Percentiles rank a stretch among this genome's conserved stretches.
These are phyloP conservation scores for Oncorhynchus keta DNA, from an alignment of 2,113 vertebrate species.

Conservation along the genomic window DNA sequence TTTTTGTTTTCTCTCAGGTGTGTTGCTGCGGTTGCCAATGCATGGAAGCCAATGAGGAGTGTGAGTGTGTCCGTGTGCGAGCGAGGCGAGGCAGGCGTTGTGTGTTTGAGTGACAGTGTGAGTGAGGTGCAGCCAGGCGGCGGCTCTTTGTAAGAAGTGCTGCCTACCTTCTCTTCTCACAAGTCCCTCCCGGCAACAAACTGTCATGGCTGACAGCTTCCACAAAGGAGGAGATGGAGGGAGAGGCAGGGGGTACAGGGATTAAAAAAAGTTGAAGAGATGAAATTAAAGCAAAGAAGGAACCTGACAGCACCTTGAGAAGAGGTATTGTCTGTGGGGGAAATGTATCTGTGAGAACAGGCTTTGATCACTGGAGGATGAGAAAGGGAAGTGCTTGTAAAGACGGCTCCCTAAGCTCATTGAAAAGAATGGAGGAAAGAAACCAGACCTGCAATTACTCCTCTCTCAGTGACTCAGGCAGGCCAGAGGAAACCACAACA, in stretches of 20 bases:
- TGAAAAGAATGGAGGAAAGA: slow-evolving; percentile 56
- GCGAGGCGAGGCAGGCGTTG: slow-evolving; percentile 4
- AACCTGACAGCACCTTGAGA: slow-evolving; percentile 80
- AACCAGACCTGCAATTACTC: slow-evolving; percentile 50
- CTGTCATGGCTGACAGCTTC: slow-evolving; percentile 75
- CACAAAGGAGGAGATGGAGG: slow-evolving; percentile 70
- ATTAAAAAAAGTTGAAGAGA: slow-evolving; percentile 77
- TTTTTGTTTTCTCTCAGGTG: slow-evolving; percentile 40
- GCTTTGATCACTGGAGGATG: slow-evolving; percentile 78
- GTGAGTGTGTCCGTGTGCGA: background rate
- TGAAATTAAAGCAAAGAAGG: slow-evolving; percentile 80
- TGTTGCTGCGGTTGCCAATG: slow-evolving; percentile 32
- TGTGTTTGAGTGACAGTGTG: slow-evolving; percentile 69
- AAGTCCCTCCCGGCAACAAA: slow-evolving; percentile 77
- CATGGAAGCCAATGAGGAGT: slow-evolving; percentile 36
- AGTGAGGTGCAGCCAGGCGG: slow-evolving; percentile 73
- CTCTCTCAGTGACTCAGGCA: slow-evolving; percentile 7
- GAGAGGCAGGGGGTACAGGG: slow-evolving; percentile 66
- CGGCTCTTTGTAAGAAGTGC: slow-evolving; percentile 74
- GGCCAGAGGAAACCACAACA: slow-evolving; percentile 9
- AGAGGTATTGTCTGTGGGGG: slow-evolving; percentile 75
- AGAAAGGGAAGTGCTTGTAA: slow-evolving; percentile 63
- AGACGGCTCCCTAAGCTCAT: slow-evolving; percentile 58
- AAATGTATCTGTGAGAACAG: slow-evolving; percentile 72
- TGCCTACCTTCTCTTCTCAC: slow-evolving; percentile 73